phyloP scores from a whole-genome alignment of 2,797 vertebrate species.

The Setipinna tenuifilis region DNA sequence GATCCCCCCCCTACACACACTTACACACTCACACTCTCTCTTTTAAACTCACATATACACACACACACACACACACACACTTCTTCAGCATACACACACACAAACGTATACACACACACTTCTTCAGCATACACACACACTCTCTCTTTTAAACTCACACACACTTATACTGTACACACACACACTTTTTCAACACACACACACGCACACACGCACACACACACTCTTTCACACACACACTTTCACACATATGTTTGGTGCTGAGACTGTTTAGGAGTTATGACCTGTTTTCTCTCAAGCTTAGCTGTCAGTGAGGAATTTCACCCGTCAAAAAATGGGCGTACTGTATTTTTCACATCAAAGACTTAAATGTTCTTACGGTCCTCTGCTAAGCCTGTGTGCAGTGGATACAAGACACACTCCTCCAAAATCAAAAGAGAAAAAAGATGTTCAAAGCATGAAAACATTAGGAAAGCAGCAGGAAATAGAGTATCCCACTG shows the following conservation, averaged over 20 bases:
- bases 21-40: neutral
- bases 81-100: too few relatives aligned
- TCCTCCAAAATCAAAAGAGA: neutral
- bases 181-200: neutral
- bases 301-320: constrained; percentile 46
- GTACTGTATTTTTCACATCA: constrained; percentile 39
- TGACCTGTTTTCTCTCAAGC: constrained; percentile 52
- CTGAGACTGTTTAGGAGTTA: constrained; percentile 60
- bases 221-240: constrained; percentile 27
- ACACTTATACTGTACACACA: constrained; percentile 6
- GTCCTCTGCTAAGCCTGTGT: constrained; percentile 37
- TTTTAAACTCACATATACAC: too few relatives aligned
- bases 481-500: neutral
- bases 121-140: neutral
- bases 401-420: constrained; percentile 36
- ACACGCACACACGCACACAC: neutral
- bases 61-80: too few relatives aligned
- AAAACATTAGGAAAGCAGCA: neutral
- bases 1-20: neutral
- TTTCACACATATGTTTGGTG: constrained; percentile 60
- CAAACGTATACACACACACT: too few relatives aligned
- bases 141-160: neutral
- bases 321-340: constrained; percentile 37
- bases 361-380: constrained; percentile 27
- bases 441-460: neutral